These are phyloP conservation scores for Physella acuta DNA, from an alignment of 1,140 invertebrate species.

Conservation along the genomic window DNA sequence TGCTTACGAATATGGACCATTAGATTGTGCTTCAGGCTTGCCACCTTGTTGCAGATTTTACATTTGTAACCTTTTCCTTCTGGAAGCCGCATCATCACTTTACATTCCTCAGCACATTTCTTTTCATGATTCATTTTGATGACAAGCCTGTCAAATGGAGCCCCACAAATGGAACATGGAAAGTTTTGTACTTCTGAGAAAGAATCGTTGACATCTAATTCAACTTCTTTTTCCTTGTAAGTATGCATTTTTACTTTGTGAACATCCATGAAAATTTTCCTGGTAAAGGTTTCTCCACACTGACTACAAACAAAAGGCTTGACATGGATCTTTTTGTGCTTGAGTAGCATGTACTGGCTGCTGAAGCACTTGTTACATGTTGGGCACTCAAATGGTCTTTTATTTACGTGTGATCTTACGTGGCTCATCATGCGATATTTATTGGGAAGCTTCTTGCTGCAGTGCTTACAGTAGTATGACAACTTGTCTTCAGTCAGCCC, in stretches of 20 bases:
- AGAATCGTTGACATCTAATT: neutral
- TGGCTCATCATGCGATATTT: slow-evolving; percentile 25
- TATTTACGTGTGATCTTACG: neutral
- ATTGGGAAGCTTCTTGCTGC: slow-evolving; percentile 16
- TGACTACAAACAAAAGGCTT: slow-evolving; percentile 3
- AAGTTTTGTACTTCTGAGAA: neutral
- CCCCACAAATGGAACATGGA: slow-evolving; percentile 13
- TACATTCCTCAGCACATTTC: slow-evolving; percentile 22
- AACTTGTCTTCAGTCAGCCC: slow-evolving; percentile 9
- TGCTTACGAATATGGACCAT: slow-evolving; percentile 26
- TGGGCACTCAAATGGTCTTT: slow-evolving; percentile 16
- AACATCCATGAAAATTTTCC: slow-evolving; percentile 19
- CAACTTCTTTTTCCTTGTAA: neutral
- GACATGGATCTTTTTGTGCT: slow-evolving; percentile 20
- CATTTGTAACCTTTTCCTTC: slow-evolving; percentile 21
- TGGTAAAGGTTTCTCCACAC: slow-evolving; percentile 16
- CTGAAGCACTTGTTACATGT: slow-evolving; percentile 27
- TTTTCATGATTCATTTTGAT: slow-evolving; percentile 26
- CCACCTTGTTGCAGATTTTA: slow-evolving; percentile 21
- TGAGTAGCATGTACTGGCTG: slow-evolving; percentile 13
- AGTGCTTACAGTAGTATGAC: slow-evolving; percentile 21
- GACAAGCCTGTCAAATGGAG: slow-evolving; percentile 18
- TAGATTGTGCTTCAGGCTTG: slow-evolving; percentile 24
- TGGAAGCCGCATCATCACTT: slow-evolving; percentile 8
- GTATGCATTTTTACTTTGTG: slow-evolving; percentile 15